phyloP scores from a whole-genome alignment of 2,797 vertebrate species.

The Streptopelia turtur region DNA sequence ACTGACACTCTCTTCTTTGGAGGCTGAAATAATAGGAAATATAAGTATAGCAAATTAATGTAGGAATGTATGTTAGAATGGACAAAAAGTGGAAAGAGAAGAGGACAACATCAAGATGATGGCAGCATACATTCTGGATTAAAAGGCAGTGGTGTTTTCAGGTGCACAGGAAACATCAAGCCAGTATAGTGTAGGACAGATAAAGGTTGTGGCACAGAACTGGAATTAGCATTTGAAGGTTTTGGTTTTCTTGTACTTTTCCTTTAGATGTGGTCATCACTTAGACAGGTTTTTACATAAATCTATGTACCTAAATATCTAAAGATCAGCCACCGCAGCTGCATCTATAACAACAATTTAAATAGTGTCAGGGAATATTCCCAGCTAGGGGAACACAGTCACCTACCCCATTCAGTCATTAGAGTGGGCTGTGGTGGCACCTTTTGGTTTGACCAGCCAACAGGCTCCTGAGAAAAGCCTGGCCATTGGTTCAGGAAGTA shows the following conservation, averaged over 20 bases:
- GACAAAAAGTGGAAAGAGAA: neutral
- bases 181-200: neutral
- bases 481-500: neutral
- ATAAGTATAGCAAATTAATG: neutral
- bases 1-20: neutral
- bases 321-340: neutral
- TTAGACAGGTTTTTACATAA: neutral
- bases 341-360: neutral
- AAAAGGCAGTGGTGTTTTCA: neutral
- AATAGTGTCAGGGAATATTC: neutral
- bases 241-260: neutral
- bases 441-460: neutral
- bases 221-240: neutral
- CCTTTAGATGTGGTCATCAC: accelerated
- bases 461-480: neutral
- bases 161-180: neutral
- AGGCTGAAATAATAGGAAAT: neutral
- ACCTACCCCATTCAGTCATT: accelerated
- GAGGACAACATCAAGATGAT: neutral
- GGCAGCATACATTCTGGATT: neutral
- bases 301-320: neutral
- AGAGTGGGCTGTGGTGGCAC: neutral
- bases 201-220: neutral
- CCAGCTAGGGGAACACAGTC: too few species aligned
- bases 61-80: neutral